Conservation (phyloP, 2,888 invertebrate species). For the Brachynemurus nebulosus region DNA sequence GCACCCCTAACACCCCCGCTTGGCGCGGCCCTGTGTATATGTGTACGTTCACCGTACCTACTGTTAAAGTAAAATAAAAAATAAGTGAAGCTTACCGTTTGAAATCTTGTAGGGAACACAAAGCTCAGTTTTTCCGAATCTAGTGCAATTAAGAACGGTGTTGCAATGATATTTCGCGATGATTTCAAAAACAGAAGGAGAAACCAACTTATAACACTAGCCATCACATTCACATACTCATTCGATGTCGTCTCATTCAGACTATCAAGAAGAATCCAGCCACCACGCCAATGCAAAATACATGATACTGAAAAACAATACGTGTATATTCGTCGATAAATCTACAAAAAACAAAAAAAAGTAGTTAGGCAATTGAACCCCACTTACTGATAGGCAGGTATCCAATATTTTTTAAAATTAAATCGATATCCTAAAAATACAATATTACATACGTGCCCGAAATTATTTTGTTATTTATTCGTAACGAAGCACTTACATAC, state of each 20-base stretch:
- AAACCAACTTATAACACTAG: background rate
- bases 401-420: no score
- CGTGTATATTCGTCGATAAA: slow-evolving; percentile 29
- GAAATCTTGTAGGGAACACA: slow-evolving; percentile 42
- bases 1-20: no score
- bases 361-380: no score
- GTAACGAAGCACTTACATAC: background rate
- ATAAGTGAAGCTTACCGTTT: no score
- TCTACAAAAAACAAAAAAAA: slow-evolving; percentile 11
- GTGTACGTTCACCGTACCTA: no score
- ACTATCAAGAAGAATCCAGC: slow-evolving; percentile 32
- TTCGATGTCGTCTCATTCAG: slow-evolving; percentile 1
- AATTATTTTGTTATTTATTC: no score
- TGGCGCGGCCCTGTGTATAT: no score
- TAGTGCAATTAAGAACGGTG: slow-evolving; percentile 42
- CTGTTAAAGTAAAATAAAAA: no score
- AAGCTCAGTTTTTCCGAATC: slow-evolving; percentile 45
- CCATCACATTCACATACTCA: slow-evolving; percentile 1
- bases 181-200: slow-evolving; percentile 11
- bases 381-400: no score
- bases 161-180: slow-evolving; percentile 35
- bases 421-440: no score
- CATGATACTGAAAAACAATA: slow-evolving; percentile 36
- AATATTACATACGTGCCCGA: no score
- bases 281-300: slow-evolving; percentile 39